Evolutionary conservation across 2,888 invertebrate species (phyloP).

Genomic region (Prosopocoilus inquinatus): DNA sequence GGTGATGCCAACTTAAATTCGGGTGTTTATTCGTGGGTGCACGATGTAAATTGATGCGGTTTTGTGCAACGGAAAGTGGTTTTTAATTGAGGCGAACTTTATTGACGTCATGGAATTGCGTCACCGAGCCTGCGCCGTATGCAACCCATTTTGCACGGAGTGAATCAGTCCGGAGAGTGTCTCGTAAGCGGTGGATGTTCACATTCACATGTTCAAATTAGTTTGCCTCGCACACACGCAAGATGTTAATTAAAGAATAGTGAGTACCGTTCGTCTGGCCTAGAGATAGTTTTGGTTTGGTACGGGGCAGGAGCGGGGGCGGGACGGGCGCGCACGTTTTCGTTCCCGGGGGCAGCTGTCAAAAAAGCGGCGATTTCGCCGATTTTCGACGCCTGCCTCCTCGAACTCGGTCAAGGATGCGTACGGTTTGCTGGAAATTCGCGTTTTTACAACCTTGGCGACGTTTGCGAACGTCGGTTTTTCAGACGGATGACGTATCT

Average conservation of each 20-base stretch:
- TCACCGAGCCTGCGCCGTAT: slow-evolving; percentile 62
- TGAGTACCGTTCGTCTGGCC: slow-evolving; percentile 52
- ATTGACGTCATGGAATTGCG: slow-evolving; percentile 64
- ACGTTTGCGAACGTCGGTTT: slow-evolving; percentile 13
- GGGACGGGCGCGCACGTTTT: not conserved
- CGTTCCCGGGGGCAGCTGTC: slow-evolving; percentile 14
- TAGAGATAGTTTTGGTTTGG: slow-evolving; percentile 13
- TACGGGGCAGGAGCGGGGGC: not conserved
- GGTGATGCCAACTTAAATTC: too few species aligned
- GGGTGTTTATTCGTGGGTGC: too few species aligned
- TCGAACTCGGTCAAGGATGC: slow-evolving; percentile 12
- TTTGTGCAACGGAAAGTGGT: too few species aligned
- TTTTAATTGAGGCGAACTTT: slow-evolving; percentile 3
- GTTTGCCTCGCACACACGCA: slow-evolving; percentile 46
- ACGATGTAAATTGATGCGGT: too few species aligned
- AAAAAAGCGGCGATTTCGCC: slow-evolving; percentile 8
- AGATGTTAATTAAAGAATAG: slow-evolving; percentile 72
- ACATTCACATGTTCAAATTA: slow-evolving; percentile 41
- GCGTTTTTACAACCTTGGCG: not conserved
- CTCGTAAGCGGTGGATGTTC: slow-evolving; percentile 21
- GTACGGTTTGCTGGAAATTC: not conserved
- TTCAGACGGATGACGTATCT: slow-evolving; percentile 9
- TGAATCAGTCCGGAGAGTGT: slow-evolving; percentile 55
- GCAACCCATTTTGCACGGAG: slow-evolving; percentile 55
- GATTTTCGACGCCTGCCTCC: slow-evolving; percentile 9